Evolutionary conservation across 2,888 invertebrate species (phyloP).

Genomic region (Epirrita christyi): DNA sequence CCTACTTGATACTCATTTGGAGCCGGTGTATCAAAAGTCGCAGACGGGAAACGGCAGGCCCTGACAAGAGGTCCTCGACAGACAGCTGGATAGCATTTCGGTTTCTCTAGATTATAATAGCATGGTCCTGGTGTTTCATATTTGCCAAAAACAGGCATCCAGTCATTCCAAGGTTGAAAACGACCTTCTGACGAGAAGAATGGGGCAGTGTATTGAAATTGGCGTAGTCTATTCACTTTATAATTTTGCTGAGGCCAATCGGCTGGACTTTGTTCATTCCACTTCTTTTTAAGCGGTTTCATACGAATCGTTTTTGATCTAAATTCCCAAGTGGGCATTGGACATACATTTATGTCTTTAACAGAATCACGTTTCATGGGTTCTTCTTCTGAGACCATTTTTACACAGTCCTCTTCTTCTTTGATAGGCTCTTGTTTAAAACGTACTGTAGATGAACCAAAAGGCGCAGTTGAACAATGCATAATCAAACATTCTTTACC

Average conservation of each 20-base stretch:
- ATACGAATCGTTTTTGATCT: slow-evolving; percentile 65
- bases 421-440: slow-evolving; percentile 54
- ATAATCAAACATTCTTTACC: slow-evolving; percentile 46
- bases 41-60: slow-evolving; percentile 52
- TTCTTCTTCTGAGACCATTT: slow-evolving; percentile 17
- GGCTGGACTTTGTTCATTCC: slow-evolving; percentile 57
- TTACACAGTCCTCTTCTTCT: slow-evolving; percentile 41
- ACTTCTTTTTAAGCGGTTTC: slow-evolving; percentile 52
- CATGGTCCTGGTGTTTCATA: slow-evolving; percentile 64
- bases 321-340: slow-evolving; percentile 61
- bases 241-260: slow-evolving; percentile 45
- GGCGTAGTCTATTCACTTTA: slow-evolving; percentile 36
- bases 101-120: slow-evolving; percentile 54
- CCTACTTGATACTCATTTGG: slow-evolving; percentile 62
- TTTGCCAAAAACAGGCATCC: slow-evolving; percentile 57
- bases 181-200: slow-evolving; percentile 67
- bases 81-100: slow-evolving; percentile 59
- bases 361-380: slow-evolving; percentile 21
- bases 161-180: slow-evolving; percentile 67
- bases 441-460: slow-evolving; percentile 58
- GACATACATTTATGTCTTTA: slow-evolving; percentile 34
- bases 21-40: slow-evolving; percentile 48
- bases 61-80: slow-evolving; percentile 60
- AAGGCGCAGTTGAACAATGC: slow-evolving; percentile 57
- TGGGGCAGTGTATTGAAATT: slow-evolving; percentile 57